phyloP scores from a whole-genome alignment of 2,888 invertebrate genomes.

The Hypercompe scribonia region DNA sequence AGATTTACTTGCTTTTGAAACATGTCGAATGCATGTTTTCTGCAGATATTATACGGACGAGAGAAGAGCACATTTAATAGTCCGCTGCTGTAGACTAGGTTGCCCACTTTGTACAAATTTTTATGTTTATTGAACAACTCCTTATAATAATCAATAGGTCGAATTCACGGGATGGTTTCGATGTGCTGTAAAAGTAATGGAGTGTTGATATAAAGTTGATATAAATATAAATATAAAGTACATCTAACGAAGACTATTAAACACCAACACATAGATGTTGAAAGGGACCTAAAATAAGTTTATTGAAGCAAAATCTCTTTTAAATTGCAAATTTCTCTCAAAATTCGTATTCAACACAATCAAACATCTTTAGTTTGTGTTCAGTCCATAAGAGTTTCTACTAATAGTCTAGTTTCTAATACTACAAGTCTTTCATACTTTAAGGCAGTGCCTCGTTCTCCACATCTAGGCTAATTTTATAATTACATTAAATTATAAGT shows the following conservation, averaged over 20 bases:
- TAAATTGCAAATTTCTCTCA: not conserved
- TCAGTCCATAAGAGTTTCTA: not conserved
- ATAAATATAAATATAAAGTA: too few relatives aligned
- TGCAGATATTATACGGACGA: not conserved
- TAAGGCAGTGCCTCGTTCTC: not conserved
- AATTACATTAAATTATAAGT: too few relatives aligned
- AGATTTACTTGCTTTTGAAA: not conserved
- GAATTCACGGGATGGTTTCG: too few relatives aligned
- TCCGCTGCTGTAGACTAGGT: too few relatives aligned
- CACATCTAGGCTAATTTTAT: not conserved
- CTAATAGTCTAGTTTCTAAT: not conserved
- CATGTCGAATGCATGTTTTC: not conserved
- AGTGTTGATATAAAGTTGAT: too few relatives aligned
- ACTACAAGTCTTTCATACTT: not conserved
- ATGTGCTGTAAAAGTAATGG: too few relatives aligned
- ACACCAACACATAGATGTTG: too few relatives aligned
- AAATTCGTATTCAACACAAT: not conserved
- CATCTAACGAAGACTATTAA: too few relatives aligned
- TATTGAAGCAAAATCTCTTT: not conserved
- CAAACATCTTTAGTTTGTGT: not conserved
- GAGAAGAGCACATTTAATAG: too few relatives aligned
- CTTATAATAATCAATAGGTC: too few relatives aligned
- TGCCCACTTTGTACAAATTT: too few relatives aligned
- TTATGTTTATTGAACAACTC: too few relatives aligned
- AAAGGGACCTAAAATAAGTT: not conserved